Evolutionary conservation across 2,113 vertebrate genomes (phyloP).

Genomic region (Herpetotheres cachinnans): DNA sequence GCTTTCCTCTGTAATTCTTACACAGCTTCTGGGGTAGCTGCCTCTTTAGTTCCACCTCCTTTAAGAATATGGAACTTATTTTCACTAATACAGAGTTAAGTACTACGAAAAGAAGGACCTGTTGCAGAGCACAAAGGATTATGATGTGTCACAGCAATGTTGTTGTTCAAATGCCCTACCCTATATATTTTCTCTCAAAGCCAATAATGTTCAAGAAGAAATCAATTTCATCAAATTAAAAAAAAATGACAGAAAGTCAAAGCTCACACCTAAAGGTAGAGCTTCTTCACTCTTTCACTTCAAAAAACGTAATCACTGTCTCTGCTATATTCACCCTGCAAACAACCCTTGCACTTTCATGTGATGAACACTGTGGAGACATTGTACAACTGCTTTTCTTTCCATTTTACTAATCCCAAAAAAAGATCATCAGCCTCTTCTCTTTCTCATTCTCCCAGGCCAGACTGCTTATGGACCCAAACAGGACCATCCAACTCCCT

Average conservation of each 20-base stretch:
- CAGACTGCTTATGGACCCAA: background rate
- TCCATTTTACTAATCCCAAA: background rate
- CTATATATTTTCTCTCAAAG: background rate
- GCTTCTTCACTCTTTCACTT: background rate
- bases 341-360: background rate
- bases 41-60: background rate
- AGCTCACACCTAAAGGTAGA: background rate
- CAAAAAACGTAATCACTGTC: background rate
- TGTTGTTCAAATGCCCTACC: background rate
- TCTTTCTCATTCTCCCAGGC: background rate
- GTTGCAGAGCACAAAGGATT: background rate
- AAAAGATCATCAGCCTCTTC: background rate
- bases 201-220: background rate
- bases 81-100: background rate
- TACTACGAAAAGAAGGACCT: background rate
- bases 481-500: background rate
- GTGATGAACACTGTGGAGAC: background rate
- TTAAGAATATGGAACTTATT: constrained; percentile 20
- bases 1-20: constrained; percentile 21
- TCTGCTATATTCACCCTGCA: background rate
- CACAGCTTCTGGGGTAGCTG: constrained; percentile 25
- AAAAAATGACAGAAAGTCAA: background rate
- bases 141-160: background rate
- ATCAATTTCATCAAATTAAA: background rate
- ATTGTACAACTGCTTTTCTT: background rate